Evolutionary conservation across 2,113 vertebrate genomes (phyloP).

Genomic region (Ctenomys sociabilis): DNA sequence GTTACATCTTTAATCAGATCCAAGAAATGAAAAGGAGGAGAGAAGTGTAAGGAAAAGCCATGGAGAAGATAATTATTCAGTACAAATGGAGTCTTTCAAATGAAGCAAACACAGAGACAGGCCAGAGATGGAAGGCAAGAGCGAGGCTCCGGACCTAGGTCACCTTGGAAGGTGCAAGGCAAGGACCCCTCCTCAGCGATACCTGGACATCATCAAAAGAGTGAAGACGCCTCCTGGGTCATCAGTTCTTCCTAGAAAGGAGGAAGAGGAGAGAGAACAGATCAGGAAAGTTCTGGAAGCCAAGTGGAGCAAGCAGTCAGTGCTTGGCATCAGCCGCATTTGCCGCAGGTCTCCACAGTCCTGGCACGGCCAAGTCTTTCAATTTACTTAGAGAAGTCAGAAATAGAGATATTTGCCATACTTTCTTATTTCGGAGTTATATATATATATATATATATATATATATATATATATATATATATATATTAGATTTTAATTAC

Average conservation of each 20-base stretch:
- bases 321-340: not conserved
- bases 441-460: conserved; percentile 19
- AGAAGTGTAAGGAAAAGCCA: not conserved
- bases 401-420: not conserved
- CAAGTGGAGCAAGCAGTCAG: not conserved
- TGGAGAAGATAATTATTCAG: not conserved
- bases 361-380: not conserved
- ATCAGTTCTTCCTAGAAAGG: not conserved
- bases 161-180: not conserved
- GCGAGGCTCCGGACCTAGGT: not conserved
- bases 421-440: not conserved
- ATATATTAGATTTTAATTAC: conserved; percentile 37
- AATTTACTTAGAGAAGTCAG: not conserved
- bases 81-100: not conserved
- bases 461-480: conserved; percentile 31
- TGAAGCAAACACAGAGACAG: not conserved
- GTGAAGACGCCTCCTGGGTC: not conserved
- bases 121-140: not conserved
- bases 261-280: not conserved
- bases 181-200: too few species aligned
- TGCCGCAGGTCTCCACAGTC: not conserved
- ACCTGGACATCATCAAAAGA: not conserved
- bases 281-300: not conserved
- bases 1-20: conserved; percentile 39
- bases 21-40: not conserved